Conservation (phyloP, 1,140 invertebrate genomes). For the Chironomus striatipennis region DNA sequence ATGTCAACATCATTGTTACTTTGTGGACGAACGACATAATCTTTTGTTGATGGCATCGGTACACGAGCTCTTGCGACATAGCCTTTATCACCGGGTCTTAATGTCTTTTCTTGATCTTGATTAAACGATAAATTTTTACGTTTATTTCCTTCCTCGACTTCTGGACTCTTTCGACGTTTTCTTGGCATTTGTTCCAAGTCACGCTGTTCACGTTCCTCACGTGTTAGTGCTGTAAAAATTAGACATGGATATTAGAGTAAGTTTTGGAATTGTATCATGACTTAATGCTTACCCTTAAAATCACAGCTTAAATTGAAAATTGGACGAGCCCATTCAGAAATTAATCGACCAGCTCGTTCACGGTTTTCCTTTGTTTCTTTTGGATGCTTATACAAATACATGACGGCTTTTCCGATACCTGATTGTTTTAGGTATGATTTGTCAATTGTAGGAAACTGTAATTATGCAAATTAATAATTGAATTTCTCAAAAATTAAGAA, state of each 20-base stretch:
- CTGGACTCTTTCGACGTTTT: constrained; percentile 47
- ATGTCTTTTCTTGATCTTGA: constrained; percentile 37
- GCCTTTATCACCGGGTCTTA: constrained; percentile 88
- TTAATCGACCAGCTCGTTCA: constrained; percentile 80
- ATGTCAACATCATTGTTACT: constrained; percentile 83
- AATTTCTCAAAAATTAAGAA: constrained; percentile 25
- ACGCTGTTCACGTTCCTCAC: constrained; percentile 80
- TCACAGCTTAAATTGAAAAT: constrained; percentile 95
- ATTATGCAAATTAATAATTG: constrained; percentile 31
- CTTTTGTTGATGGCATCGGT: constrained; percentile 89
- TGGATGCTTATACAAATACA: constrained; percentile 99
- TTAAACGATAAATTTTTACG: constrained; percentile 45
- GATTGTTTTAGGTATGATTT: constrained; percentile 86
- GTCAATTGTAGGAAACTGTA: constrained; percentile 83
- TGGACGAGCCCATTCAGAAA: constrained; percentile 93
- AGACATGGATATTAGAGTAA: constrained; percentile 34
- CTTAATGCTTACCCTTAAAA: constrained; percentile 59
- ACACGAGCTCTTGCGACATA: constrained; percentile 92
- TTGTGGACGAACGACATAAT: constrained; percentile 91
- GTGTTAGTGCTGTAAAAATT: constrained; percentile 50
- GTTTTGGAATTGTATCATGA: neutral
- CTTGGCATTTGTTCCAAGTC: constrained; percentile 83
- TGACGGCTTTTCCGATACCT: constrained; percentile 95
- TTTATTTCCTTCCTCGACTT: constrained; percentile 32
- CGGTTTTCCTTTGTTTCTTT: constrained; percentile 93